Evolutionary conservation across 1,140 invertebrate genomes (phyloP).

Genomic region (Macrobrachium rosenbergii): DNA sequence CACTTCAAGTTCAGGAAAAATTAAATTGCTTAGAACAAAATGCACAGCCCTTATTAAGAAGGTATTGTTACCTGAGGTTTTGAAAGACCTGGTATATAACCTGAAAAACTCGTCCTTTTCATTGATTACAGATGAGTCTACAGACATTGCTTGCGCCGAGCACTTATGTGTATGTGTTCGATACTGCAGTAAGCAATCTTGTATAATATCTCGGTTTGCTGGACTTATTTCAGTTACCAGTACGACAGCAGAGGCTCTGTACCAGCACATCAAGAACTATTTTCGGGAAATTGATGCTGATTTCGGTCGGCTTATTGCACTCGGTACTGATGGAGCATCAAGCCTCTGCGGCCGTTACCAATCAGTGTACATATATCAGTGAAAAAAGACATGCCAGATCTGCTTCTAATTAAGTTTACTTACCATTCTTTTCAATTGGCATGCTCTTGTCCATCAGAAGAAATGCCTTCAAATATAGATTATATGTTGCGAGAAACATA

Average conservation of each 20-base stretch:
- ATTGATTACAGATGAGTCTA: slow-evolving; percentile 33
- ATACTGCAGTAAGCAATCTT: background rate
- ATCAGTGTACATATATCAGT: slow-evolving; percentile 24
- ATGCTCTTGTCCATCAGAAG: too few species aligned
- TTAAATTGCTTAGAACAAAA: slow-evolving; percentile 32
- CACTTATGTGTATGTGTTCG: slow-evolving; percentile 35
- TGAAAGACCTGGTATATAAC: slow-evolving; percentile 25
- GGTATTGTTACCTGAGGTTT: slow-evolving; percentile 33
- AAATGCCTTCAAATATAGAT: too few species aligned
- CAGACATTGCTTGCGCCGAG: slow-evolving; percentile 38
- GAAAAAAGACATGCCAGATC: slow-evolving; percentile 12
- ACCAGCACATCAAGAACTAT: slow-evolving; percentile 37
- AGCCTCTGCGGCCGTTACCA: slow-evolving; percentile 29
- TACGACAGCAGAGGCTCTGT: slow-evolving; percentile 30
- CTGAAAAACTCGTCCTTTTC: slow-evolving; percentile 20
- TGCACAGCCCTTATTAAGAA: slow-evolving; percentile 47
- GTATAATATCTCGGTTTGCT: slow-evolving; percentile 27
- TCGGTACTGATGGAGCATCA: slow-evolving; percentile 40
- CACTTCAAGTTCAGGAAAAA: slow-evolving; percentile 33
- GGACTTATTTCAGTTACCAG: slow-evolving; percentile 34
- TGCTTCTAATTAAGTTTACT: slow-evolving; percentile 26
- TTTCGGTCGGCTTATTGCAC: slow-evolving; percentile 10
- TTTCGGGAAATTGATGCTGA: slow-evolving; percentile 37
- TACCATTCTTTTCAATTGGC: too few species aligned
- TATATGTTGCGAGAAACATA: too few species aligned